Percentiles rank a stretch among this genome's conserved stretches.
phyloP scores from a whole-genome alignment of 2,797 vertebrate genomes.

The Aulostomus chinensis region DNA sequence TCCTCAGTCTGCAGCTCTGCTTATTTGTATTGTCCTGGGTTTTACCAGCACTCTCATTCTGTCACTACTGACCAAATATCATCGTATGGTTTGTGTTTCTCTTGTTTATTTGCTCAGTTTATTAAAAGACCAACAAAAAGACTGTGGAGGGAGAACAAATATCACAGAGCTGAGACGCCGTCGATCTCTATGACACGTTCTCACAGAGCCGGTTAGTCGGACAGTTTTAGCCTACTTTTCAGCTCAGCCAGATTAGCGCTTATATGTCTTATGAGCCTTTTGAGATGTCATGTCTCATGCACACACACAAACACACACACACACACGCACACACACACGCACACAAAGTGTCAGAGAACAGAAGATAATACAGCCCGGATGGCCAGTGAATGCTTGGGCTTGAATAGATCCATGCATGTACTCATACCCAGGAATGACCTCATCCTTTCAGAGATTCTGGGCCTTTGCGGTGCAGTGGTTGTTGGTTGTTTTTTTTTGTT shows the following conservation, averaged over 20 bases:
- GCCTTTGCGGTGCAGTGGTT: neutral
- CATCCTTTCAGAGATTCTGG: too few relatives aligned
- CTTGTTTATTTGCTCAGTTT: too few relatives aligned
- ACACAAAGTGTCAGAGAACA: neutral
- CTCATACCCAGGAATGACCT: neutral
- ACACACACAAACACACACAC: neutral
- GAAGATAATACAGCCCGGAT: slow-evolving; percentile 1
- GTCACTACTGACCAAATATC: too few relatives aligned
- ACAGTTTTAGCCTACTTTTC: slow-evolving; percentile 38
- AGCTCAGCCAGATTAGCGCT: slow-evolving; percentile 23
- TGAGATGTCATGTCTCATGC: slow-evolving; percentile 7
- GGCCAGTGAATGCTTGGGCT: slow-evolving; percentile 4
- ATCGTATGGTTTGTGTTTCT: too few relatives aligned
- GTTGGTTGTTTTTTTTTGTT: slow-evolving; percentile 13
- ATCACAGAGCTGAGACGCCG: too few relatives aligned
- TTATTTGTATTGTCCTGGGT: too few relatives aligned
- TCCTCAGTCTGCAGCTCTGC: too few relatives aligned
- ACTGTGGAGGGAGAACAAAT: too few relatives aligned
- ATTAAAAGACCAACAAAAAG: too few relatives aligned
- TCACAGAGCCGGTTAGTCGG: slow-evolving; percentile 11
- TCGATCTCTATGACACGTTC: slow-evolving; percentile 15
- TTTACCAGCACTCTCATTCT: too few relatives aligned
- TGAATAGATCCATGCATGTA: slow-evolving; percentile 3
- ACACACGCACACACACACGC: neutral
- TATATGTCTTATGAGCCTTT: slow-evolving; percentile 15